Evolutionary conservation across 1,140 invertebrate species (phyloP), one percentile per base, ranked within the genome.

Genomic region (Drosophila gunungcola): DNA sequence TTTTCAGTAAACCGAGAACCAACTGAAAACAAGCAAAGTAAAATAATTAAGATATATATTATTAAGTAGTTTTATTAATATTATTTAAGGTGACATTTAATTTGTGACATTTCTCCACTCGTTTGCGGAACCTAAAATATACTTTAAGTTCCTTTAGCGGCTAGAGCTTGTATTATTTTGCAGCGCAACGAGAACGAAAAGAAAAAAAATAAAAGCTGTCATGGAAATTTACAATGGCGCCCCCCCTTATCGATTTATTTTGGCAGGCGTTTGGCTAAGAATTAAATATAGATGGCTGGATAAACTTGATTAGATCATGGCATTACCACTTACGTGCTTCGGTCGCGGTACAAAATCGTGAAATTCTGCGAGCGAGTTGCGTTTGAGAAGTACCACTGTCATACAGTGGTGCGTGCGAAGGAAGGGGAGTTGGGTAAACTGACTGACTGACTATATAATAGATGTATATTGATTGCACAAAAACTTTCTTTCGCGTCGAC

Each of bases 401-500:
- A 70, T 70, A 70, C 67, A 70, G 64, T 36, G 64, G 13, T 46
- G 4, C 4, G 16, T 11, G 27, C 3, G n/a, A 10, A 13, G 25
- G 53, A 29, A 45, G 38, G 46, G 43, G 36, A 7, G 29, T 32
- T 7, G 29, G 1, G 6, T 5, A 32, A 21, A 21, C 16, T 32
- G 29, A 34, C 13, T 27, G 52, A 56, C 16, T 69, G 48, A 69
- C 67, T 70, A 69, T 70, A 69, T 64, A 52, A 43, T 68, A 53
- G 61, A 70, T 70, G 29, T 73, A 72, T 82, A 82, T 82, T 82
- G 80, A 82, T 82, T 82, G 74, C 68, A 72, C 68, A 70, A n/a
- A 57, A 36, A 68, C 27, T 43, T 56, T 56, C 68, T 57, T 56
- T 70, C 64, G 65, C 42, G 51, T 70, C 67, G 51, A 48, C 67